These are phyloP conservation scores for Dioctria rufipes DNA, from an alignment of 2,888 invertebrate genomes.

Conservation along the genomic window DNA sequence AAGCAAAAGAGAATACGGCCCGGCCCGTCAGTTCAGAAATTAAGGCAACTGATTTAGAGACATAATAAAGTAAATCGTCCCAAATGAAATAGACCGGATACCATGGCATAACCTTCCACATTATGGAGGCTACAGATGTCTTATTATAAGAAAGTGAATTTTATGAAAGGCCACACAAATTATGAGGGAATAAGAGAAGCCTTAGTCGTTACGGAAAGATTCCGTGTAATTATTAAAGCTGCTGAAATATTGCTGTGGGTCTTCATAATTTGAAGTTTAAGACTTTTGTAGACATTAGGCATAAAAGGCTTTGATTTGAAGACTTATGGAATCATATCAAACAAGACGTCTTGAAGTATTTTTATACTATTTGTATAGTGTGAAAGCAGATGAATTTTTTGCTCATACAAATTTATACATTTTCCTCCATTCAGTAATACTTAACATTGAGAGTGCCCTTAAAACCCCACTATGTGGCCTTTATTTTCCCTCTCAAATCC, in stretches of 20 bases:
- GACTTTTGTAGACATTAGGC: too few species aligned
- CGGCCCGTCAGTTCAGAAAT: constrained; percentile 4
- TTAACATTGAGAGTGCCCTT: neutral
- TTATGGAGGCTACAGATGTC: constrained; percentile 27
- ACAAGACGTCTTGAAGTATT: too few species aligned
- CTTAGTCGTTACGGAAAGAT: neutral
- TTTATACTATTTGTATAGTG: too few species aligned
- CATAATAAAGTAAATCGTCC: constrained; percentile 48
- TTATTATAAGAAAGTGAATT: constrained; percentile 32
- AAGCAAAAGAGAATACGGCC: neutral
- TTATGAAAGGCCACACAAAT: constrained; percentile 24
- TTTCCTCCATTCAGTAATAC: neutral
- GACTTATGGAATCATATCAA: too few species aligned
- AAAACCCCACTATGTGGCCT: neutral
- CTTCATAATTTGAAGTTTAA: too few species aligned
- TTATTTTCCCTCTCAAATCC: neutral
- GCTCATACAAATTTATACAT: too few species aligned
- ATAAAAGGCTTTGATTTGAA: too few species aligned
- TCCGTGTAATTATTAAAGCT: neutral
- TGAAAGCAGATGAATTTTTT: too few species aligned
- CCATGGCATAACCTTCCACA: constrained; percentile 3
- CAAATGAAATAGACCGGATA: constrained; percentile 17
- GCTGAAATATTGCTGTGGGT: too few species aligned
- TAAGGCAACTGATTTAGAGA: constrained; percentile 40
- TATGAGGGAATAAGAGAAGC: constrained; percentile 18